A percentile compares a stretch with the other conserved stretches of the same genome.
Evolutionary conservation across 2,888 invertebrate genomes (phyloP).

Genomic region (Mythimna ferrago): DNA sequence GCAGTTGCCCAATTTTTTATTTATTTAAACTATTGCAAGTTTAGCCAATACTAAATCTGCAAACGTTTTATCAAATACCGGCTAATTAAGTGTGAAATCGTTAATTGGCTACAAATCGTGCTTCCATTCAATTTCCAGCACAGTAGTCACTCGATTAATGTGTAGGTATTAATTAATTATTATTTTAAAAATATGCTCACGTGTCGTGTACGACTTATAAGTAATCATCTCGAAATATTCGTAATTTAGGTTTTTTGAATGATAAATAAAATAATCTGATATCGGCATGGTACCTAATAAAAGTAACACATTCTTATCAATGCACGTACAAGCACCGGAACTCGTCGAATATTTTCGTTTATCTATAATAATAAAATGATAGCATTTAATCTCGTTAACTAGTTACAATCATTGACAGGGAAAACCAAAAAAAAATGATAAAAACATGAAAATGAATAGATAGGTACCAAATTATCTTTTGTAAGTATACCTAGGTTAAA

Average conservation of each 20-base stretch:
- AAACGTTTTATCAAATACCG: too few relatives aligned
- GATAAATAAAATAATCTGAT: background rate
- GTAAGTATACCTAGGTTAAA: too few relatives aligned
- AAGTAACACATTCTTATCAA: slow-evolving; percentile 34
- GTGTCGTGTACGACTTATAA: too few relatives aligned
- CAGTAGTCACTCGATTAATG: background rate
- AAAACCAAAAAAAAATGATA: slow-evolving; percentile 1
- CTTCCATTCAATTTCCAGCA: slow-evolving; percentile 3
- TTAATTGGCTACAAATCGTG: slow-evolving; percentile 5
- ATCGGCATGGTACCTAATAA: slow-evolving; percentile 26
- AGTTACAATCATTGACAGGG: slow-evolving; percentile 1
- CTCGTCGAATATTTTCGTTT: background rate
- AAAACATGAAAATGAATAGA: background rate
- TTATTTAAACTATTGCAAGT: too few relatives aligned
- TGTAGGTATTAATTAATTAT: background rate
- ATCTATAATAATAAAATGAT: slow-evolving; percentile 18
- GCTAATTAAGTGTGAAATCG: slow-evolving; percentile 19
- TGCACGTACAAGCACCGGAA: slow-evolving; percentile 30
- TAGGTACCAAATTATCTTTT: slow-evolving; percentile 2
- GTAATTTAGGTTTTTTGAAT: slow-evolving; percentile 18
- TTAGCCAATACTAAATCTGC: too few relatives aligned
- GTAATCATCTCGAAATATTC: background rate
- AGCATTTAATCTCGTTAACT: slow-evolving; percentile 32
- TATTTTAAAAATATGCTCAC: too few relatives aligned
- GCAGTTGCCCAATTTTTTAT: too few relatives aligned